Evolutionary conservation across 2,888 invertebrate genomes (phyloP), one percentile per base, ranked within the genome.

Genomic region (Phortica magna): DNA sequence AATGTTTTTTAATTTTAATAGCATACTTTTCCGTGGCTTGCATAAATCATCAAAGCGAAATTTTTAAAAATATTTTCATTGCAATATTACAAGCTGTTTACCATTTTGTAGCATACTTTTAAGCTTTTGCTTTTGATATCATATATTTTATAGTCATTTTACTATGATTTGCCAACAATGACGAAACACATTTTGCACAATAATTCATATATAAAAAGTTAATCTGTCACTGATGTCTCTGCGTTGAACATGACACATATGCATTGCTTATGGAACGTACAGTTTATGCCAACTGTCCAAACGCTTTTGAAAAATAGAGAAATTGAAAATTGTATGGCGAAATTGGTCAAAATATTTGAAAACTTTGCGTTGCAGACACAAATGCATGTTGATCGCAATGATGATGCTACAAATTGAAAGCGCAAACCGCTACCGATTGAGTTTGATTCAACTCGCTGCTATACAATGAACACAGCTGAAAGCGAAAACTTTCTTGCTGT

Each of bases 341-440:
- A 43, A 43, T 7, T 43, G 43, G 7, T 43, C 43, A 48, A 55
- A 71, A 71, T 71, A 71, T 71, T 71, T 71, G 70, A 55, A 71
- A 65, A 71, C 31, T 55, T 31, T 71, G 53, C 43, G 68, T 68
- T 71, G 70, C 55, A 55, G 7, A 55, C 7, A 65, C 65, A 65
- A 10, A 61, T 31, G 61, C 41, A 41, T 65, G 41, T n/a, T 31
- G 39, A 31, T 41, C 61, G 41, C 17, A 61, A 53, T 55, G 70
- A 48, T 70, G 31, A 53, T n/a, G 48, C 17, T 55, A 7, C 14
- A 48, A 14, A 48, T 12, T 48, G 48, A 48, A n/a, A 53, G 53
- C 53, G 12, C 10, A 10, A 59, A 19, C n/a, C 10, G 59, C n/a
- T 1, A 59, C 59, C 59, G 7, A 59, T 59, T 12, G 7, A n/a